Evolutionary conservation across 2,113 vertebrate genomes (phyloP).

Genomic region (Rhinoderma darwinii): DNA sequence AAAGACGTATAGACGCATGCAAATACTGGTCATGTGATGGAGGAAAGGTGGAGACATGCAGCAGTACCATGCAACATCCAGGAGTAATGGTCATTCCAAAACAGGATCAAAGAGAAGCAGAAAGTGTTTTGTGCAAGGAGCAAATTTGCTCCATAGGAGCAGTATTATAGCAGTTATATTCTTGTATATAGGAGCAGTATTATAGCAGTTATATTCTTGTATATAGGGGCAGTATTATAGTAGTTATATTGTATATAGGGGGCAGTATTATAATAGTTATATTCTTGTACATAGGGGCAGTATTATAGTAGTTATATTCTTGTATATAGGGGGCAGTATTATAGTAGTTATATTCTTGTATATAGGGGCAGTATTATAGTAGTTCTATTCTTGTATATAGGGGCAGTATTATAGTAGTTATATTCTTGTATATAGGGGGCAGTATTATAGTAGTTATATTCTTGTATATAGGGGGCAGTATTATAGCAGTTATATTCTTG

Average conservation of each 20-base stretch:
- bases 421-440: background rate
- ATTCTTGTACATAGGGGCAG: constrained; percentile 9
- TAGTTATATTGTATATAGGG: constrained; percentile 4
- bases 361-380: background rate
- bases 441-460: constrained; percentile 13
- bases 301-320: constrained; percentile 25
- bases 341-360: constrained; percentile 18
- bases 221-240: background rate
- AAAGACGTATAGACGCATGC: constrained; percentile 54
- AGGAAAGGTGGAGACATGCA: constrained; percentile 7
- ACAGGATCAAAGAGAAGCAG: background rate
- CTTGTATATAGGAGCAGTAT: background rate
- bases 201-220: background rate
- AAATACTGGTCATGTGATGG: constrained; percentile 47
- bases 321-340: background rate
- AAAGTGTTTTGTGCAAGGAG: background rate
- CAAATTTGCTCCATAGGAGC: background rate
- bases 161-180: constrained; percentile 3
- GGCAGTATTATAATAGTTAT: background rate
- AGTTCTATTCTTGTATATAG: background rate
- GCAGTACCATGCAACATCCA: background rate
- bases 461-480: background rate
- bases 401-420: background rate
- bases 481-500: constrained; percentile 7
- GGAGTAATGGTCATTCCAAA: too few relatives aligned